phyloP scores from a whole-genome alignment of 2,888 invertebrate species.

The Diaperis boleti region DNA sequence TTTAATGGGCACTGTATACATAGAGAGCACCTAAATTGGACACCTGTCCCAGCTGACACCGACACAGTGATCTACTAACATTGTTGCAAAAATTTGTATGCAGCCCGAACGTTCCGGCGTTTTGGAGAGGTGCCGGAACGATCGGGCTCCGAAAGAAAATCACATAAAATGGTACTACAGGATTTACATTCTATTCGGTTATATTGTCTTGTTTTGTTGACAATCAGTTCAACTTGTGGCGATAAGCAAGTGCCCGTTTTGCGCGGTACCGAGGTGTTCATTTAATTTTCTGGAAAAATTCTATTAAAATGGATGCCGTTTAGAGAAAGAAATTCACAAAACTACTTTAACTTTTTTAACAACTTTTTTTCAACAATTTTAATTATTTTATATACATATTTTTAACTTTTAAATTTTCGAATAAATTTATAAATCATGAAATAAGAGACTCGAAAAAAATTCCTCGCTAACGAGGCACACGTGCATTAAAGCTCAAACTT shows the following conservation, averaged over 20 bases:
- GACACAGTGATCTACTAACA: slow-evolving; percentile 52
- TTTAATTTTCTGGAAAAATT: no score
- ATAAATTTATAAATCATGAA: no score
- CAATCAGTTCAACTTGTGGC: slow-evolving; percentile 31
- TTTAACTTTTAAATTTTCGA: no score
- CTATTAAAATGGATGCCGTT: no score
- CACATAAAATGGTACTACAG: slow-evolving; percentile 22
- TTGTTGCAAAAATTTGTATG: slow-evolving; percentile 30
- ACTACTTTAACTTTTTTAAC: no score
- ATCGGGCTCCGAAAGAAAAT: slow-evolving; percentile 19
- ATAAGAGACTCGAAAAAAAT: no score
- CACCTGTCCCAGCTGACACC: slow-evolving; percentile 68
- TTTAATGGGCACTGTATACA: slow-evolving; percentile 59
- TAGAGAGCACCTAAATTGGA: slow-evolving; percentile 60
- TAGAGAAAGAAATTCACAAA: no score
- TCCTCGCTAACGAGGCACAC: no score
- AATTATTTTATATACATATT: no score
- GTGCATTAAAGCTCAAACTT: no score
- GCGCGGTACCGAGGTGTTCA: background rate
- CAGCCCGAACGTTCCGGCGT: slow-evolving; percentile 16
- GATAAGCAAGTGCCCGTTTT: slow-evolving; percentile 34
- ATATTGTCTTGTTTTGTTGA: slow-evolving; percentile 43
- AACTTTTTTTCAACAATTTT: no score
- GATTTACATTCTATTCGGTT: slow-evolving; percentile 34
- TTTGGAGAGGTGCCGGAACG: background rate